These are phyloP conservation scores for Pandemis corylana DNA, from an alignment of 2,888 invertebrate genomes.

Conservation along the genomic window DNA sequence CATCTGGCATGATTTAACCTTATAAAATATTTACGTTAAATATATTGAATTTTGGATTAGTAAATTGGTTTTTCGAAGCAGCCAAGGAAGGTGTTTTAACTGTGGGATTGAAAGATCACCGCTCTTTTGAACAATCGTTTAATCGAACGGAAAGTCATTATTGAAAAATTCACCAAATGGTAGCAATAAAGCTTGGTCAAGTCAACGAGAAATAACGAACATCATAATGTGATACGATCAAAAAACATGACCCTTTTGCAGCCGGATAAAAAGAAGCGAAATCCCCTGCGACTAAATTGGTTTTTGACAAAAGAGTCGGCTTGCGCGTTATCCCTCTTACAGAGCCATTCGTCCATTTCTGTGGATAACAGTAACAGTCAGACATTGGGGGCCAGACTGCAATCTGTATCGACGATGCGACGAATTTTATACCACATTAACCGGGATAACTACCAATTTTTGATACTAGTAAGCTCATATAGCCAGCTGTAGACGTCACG, in stretches of 20 bases:
- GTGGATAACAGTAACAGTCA: background rate
- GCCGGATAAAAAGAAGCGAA: slow-evolving; percentile 24
- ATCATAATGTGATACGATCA: background rate
- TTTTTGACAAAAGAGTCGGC: slow-evolving; percentile 32
- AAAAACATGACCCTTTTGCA: slow-evolving; percentile 19
- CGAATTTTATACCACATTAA: background rate
- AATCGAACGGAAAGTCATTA: background rate
- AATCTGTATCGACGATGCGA: background rate
- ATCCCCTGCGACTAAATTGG: slow-evolving; percentile 25
- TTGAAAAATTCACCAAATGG: background rate
- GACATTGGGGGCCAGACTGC: background rate
- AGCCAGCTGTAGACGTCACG: too few relatives aligned
- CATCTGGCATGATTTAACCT: too few relatives aligned
- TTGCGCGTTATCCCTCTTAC: slow-evolving; percentile 12
- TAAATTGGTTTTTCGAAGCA: too few relatives aligned
- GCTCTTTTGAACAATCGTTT: background rate
- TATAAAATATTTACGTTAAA: too few relatives aligned
- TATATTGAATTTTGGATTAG: too few relatives aligned
- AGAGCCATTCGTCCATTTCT: slow-evolving; percentile 15
- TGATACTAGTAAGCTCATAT: too few relatives aligned
- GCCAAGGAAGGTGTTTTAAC: background rate
- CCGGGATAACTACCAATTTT: too few relatives aligned
- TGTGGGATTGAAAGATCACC: background rate
- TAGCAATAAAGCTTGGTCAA: background rate
- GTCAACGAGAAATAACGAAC: slow-evolving; percentile 3